Base-by-base conservation (phyloP, 2,113 vertebrate genomes). In the Passer montanus region DNA sequence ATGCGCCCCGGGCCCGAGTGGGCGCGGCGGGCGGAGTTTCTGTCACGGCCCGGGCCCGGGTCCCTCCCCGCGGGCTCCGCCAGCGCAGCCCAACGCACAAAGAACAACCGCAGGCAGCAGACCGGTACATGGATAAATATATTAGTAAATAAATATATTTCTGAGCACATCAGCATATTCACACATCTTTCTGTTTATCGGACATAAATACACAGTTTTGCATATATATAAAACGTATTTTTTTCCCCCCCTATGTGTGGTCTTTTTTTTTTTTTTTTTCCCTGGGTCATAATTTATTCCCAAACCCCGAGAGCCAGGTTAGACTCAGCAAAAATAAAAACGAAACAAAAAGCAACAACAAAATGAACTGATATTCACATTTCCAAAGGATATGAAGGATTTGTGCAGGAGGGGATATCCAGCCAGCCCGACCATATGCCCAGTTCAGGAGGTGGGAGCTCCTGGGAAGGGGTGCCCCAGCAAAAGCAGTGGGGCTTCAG, bases 131-230 rank as follows among this genome's bases (percentile, higher is more conserved):
- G 99, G 99, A 99, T 99, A 99, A 99, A 99, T 99, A 99, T 99
- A 99, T 99, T 99, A 99, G 99, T 98, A 99, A 99, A 99, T 99
- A 99, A 99, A 99, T 99, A 99, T 98, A 99, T 99, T 99, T 97
- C 84, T 97, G 98, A 99, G 99, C 99, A 98, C 97, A 98, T 98
- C 98, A 98, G 98, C 98, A 98, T 99, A 99, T 98, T 99, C 98
- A 99, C 99, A 99, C 98, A 97, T 99, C 98, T 98, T 98, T 98
- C 98, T 98, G 98, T 98, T 98, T 99, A 95, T 97, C 98, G 97
- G 98, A 99, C 98, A 99, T 98, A 99, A 98, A 99, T 98, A 98
- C 87, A 98, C 93, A 96, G 46, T 87, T 97, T 72, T 83, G 83
- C 78, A 97, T 93, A 89, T 80, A 94, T 94, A 95, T 91, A 97